These are phyloP conservation scores for Struthidea cinerea DNA, from an alignment of 2,113 vertebrate genomes.

Conservation along the genomic window DNA sequence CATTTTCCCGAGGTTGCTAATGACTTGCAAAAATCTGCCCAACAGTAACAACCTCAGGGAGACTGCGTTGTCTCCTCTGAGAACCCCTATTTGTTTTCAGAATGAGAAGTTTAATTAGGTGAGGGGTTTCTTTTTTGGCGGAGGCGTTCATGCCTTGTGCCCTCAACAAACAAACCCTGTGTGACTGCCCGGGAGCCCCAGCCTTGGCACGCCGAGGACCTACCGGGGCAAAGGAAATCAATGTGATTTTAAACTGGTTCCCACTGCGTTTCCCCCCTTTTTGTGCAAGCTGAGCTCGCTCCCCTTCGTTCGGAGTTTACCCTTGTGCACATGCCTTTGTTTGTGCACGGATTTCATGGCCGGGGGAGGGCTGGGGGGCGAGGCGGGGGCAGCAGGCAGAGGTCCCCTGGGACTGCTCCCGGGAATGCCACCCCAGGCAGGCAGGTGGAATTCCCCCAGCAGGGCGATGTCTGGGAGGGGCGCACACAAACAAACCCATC, in stretches of 20 bases:
- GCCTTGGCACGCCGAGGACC: not conserved
- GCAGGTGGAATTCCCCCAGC: not conserved
- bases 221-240: not conserved
- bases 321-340: accelerated
- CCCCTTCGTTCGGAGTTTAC: not conserved
- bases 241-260: not conserved
- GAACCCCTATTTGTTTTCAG: not conserved
- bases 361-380: not conserved
- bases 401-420: not conserved
- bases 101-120: constrained; percentile 37
- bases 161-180: not conserved
- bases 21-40: constrained; percentile 41
- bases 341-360: accelerated
- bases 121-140: not conserved
- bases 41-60: constrained; percentile 27
- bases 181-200: not conserved
- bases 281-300: not conserved
- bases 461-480: not conserved
- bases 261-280: accelerated
- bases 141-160: not conserved
- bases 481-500: not conserved
- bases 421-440: not conserved
- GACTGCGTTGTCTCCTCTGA: not conserved
- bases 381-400: accelerated
- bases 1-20: constrained; percentile 36